phyloP scores from a whole-genome alignment of 2,113 vertebrate genomes.

The Chaetura pelagica region DNA sequence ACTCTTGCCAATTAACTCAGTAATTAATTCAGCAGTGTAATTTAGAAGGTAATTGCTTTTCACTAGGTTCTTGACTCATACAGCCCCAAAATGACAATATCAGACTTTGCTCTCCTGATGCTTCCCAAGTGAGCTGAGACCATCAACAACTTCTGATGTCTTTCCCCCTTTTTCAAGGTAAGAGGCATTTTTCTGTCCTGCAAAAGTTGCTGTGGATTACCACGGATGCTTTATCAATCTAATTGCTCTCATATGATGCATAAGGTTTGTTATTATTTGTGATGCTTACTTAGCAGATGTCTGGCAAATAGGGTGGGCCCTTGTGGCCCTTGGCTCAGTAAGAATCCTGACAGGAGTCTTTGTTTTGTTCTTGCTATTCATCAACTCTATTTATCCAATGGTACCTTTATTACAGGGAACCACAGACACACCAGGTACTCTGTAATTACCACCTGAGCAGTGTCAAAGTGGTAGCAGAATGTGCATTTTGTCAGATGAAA shows the following conservation, averaged over 20 bases:
- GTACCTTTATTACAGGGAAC: background rate
- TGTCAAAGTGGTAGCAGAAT: background rate
- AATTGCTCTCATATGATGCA: background rate
- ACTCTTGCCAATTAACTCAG: background rate
- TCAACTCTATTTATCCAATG: background rate
- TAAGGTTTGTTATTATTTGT: background rate
- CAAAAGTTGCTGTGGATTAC: background rate
- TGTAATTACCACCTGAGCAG: conserved; percentile 9
- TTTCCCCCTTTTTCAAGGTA: background rate
- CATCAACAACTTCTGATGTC: background rate
- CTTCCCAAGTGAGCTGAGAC: background rate
- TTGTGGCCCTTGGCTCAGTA: background rate
- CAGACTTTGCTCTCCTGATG: background rate
- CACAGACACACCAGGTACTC: background rate
- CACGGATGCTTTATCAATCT: background rate
- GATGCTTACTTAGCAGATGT: background rate
- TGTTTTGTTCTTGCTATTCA: background rate
- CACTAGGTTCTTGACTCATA: background rate
- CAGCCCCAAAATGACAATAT: background rate
- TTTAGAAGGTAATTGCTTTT: background rate
- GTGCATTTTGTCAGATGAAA: background rate
- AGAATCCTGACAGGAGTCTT: background rate
- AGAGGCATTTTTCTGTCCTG: background rate
- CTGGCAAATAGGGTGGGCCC: background rate
- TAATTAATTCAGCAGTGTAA: background rate